Evolutionary conservation across 2,113 vertebrate species (phyloP).

Genomic region (Nicator chloris): DNA sequence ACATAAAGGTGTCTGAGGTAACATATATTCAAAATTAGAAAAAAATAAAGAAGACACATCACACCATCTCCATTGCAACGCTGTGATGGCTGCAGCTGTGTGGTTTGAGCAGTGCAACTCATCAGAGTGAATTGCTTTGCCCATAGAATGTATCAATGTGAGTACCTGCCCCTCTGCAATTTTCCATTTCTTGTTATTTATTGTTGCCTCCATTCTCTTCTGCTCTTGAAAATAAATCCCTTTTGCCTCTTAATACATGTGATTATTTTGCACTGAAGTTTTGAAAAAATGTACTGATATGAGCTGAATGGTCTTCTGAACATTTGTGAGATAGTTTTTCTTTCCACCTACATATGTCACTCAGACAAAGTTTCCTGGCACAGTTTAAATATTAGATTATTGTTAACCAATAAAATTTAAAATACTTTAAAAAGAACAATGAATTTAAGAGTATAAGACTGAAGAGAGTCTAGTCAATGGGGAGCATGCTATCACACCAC

Average conservation of each 20-base stretch:
- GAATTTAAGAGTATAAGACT: not conserved
- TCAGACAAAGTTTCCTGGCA: not conserved
- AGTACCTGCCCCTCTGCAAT: not conserved
- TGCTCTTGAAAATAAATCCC: not conserved
- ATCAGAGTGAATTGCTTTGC: not conserved
- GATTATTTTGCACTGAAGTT: not conserved
- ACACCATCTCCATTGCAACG: not conserved
- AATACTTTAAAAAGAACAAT: not conserved
- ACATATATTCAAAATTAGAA: not conserved
- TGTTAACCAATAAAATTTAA: not conserved
- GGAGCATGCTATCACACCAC: not conserved
- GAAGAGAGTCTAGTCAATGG: not conserved
- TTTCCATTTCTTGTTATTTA: not conserved
- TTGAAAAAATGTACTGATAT: not conserved
- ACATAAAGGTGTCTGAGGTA: not conserved
- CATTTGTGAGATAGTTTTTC: not conserved
- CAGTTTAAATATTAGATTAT: not conserved
- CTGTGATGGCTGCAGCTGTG: accelerated
- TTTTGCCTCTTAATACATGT: not conserved
- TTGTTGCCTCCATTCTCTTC: not conserved
- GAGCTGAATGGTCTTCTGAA: not conserved
- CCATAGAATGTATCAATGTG: not conserved
- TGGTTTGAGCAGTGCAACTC: not conserved
- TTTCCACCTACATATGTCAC: not conserved
- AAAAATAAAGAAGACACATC: accelerated